These are phyloP conservation scores for Parasteatoda tepidariorum DNA, from an alignment of 1,140 invertebrate species.

Conservation along the genomic window DNA sequence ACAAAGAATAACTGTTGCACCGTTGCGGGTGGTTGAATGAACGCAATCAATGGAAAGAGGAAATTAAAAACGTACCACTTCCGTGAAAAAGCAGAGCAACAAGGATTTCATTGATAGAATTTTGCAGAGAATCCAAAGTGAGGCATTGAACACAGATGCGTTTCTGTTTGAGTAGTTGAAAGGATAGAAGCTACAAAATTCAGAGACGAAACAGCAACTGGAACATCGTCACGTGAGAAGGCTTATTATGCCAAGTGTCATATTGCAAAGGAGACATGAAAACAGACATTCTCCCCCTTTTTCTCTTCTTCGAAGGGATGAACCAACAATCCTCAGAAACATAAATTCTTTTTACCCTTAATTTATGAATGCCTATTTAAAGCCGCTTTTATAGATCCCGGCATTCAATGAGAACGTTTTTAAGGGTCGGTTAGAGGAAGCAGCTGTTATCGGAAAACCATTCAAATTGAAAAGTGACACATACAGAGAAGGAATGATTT, in stretches of 20 bases:
- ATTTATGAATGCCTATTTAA: conserved; percentile 28
- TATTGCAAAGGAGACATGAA: conserved; percentile 51
- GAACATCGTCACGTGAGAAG: conserved; percentile 37
- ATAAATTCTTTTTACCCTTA: conserved; percentile 46
- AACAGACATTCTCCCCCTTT: conserved; percentile 26
- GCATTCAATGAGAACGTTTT: background rate
- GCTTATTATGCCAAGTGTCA: conserved; percentile 36
- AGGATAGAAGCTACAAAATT: conserved; percentile 22
- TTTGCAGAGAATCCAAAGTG: background rate
- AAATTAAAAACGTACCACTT: conserved; percentile 30
- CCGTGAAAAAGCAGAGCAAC: conserved; percentile 23
- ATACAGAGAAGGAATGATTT: too few relatives aligned
- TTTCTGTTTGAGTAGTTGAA: conserved; percentile 24
- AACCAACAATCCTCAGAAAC: conserved; percentile 20
- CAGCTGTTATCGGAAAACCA: conserved; percentile 28
- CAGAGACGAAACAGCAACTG: background rate
- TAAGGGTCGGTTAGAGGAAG: background rate
- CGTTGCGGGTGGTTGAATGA: background rate
- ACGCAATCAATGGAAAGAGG: background rate
- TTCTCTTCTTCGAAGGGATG: background rate
- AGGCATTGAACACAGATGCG: conserved; percentile 23
- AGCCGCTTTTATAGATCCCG: conserved; percentile 23
- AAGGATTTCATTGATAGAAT: conserved; percentile 34
- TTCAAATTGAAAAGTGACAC: too few relatives aligned
- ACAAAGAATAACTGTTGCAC: background rate